These are phyloP conservation scores for Malacoraja senta DNA, from an alignment of 2,797 vertebrate genomes.

Conservation along the genomic window DNA sequence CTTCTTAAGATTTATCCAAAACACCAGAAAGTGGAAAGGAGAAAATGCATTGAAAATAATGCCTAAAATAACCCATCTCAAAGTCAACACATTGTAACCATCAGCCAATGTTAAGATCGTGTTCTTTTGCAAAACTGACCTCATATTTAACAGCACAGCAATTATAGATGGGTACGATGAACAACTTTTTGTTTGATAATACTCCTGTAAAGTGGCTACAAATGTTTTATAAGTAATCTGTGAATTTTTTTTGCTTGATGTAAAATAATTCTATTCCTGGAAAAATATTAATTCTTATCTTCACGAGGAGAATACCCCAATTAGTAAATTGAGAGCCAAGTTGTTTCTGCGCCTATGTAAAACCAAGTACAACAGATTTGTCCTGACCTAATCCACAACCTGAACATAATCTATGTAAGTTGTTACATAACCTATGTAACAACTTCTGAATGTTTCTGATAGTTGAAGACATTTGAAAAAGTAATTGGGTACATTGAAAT, in stretches of 20 bases:
- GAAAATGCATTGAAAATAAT: background rate
- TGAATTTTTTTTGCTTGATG: background rate
- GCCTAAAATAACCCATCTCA: background rate
- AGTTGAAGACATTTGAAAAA: no score
- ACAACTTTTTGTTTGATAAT: background rate
- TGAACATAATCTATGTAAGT: no score
- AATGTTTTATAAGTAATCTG: background rate
- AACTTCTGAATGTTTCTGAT: no score
- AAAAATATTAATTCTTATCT: background rate
- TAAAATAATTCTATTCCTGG: background rate
- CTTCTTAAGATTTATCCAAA: constrained; percentile 45
- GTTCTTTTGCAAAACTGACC: background rate
- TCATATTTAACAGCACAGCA: background rate
- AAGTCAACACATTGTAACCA: background rate
- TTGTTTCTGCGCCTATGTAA: background rate
- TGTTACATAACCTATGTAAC: no score
- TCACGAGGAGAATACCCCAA: background rate
- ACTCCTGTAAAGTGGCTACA: background rate
- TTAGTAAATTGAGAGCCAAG: background rate
- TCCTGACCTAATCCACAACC: no score
- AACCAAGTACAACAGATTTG: no score
- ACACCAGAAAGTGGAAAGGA: background rate
- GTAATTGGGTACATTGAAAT: no score
- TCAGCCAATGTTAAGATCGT: background rate
- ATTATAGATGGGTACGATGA: background rate